Base-by-base conservation (phyloP, 2,888 invertebrate genomes). In the Eucriotettix oculatus region DNA sequence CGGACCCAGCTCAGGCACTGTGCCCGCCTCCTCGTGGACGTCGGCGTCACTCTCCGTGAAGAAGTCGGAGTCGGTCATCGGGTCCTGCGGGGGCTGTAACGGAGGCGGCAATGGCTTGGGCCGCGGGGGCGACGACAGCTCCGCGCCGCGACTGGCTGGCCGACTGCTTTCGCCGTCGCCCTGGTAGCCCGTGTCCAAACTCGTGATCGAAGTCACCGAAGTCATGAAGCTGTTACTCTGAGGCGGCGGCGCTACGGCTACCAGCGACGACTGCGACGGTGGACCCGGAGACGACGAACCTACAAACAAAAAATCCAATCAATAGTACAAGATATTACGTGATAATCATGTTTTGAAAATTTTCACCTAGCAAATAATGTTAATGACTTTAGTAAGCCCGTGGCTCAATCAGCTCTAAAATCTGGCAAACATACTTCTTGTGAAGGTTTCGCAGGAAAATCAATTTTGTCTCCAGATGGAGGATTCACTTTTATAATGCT, bases 111-210 rank as follows among this genome's bases (percentile, higher is more conserved):
- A 53, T 59, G 69, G 67, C 1, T 64, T 77, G 71, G 59, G 79
- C 75, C 14, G 76, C 66, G 79, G 79, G 57, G 80, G 74, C 9
- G 82, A 81, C 9, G 87, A 86, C 69, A 85, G 85, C 70, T 89
- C 88, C 44, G 86, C 85, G 56, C 85, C 86, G 64, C 90, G 80
- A 67, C 90, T 90, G 0, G 87, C 90, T 0, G 90, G 90, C 62
- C 90, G 78, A 40, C 90, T 90, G 83, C 89, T 89, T 75, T 90
- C 90, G 9, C 90, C 90, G 73, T 90, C 90, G 11, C 93, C 93
- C 75, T 92, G 93, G 74, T 93, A 94, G 53, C 95, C 94, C n/a
- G 86, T 88, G 73, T 95, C 94, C 66, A 92, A 78, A 73, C 93
- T 94, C 42, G 90, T 89, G 63, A 90, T 90, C 70, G 61, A 62